Conservation (phyloP, 2,888 invertebrate species). For the Acrocyrtus sp. region DNA sequence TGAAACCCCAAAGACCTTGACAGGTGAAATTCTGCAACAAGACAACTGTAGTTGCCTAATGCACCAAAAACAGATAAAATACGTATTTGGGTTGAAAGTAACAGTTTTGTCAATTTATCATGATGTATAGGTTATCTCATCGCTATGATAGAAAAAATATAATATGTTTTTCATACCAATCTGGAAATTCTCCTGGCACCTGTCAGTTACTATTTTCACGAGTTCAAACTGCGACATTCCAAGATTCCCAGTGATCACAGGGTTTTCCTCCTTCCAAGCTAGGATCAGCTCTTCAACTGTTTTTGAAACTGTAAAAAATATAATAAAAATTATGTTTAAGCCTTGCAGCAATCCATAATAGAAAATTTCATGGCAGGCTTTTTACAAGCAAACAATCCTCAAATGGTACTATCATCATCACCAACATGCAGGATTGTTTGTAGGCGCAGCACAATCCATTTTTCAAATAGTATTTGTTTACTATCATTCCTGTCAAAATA, state of each 20-base stretch:
- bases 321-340: no score
- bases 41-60: slow-evolving; percentile 69
- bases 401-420: neutral
- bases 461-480: neutral
- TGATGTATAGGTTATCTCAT: neutral
- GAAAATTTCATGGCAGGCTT: no score
- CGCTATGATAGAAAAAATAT: neutral
- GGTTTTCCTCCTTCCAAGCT: slow-evolving; percentile 66
- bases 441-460: neutral
- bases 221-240: slow-evolving; percentile 69
- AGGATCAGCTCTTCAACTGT: slow-evolving; percentile 68
- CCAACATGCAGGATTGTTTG: neutral
- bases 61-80: neutral
- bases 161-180: slow-evolving; percentile 39
- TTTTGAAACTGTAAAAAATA: slow-evolving; percentile 67
- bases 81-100: no score
- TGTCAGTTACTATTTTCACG: slow-evolving; percentile 64
- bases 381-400: neutral
- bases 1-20: slow-evolving; percentile 70
- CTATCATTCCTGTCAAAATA: no score
- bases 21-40: slow-evolving; percentile 70
- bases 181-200: slow-evolving; percentile 56
- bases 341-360: no score
- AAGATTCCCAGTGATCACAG: slow-evolving; percentile 67
- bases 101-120: neutral